Base-by-base conservation (phyloP, 2,888 invertebrate species). In the Heteropelma amictum region DNA sequence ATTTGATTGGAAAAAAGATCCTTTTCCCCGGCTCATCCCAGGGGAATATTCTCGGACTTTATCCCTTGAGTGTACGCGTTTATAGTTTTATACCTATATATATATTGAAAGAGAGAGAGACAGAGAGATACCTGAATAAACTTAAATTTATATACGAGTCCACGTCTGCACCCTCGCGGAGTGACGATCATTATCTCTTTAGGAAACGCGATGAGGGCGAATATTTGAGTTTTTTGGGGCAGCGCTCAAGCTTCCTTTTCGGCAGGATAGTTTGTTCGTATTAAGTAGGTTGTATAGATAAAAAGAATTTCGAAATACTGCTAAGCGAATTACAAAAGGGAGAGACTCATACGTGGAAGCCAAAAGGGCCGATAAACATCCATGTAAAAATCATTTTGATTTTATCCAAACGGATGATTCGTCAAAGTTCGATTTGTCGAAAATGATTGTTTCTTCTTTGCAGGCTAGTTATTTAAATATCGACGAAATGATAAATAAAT, bases 171-270 rank as follows among this genome's bases (percentile, higher is more conserved):
- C 82, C 82, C 84, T 83, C 82, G 72, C 70, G 81, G 77, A 80
- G n/a, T n/a, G 81, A 79, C 83, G 85, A 87, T 86, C 83, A 83
- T 87, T 85, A 87, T 87, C 86, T 85, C 82, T 85, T 87, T 84
- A 83, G 81, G 80, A 80, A 70, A 72, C n/a, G 60, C 60, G 49
- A 42, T 49, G 63, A 60, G 63, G 67, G 71, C 63, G 75, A 71
- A 75, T 68, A 75, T 71, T 63, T 61, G 35, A 75, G 61, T 51
- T 45, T 67, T 63, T 45, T 67, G 63, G 71, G 63, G 67, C 63
- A 67, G 67, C 65, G 54, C 51, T 3, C 58, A 1, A 4, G 17
- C 14, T 23, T 19, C 40, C 28, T 30, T 38, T 60, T 64, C 45
- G 54, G 35, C 45, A 30, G 58, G 38, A 64, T 17, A 53, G 45